Conservation (phyloP, 2,888 invertebrate genomes). For the Cylindroiulus punctatus region DNA sequence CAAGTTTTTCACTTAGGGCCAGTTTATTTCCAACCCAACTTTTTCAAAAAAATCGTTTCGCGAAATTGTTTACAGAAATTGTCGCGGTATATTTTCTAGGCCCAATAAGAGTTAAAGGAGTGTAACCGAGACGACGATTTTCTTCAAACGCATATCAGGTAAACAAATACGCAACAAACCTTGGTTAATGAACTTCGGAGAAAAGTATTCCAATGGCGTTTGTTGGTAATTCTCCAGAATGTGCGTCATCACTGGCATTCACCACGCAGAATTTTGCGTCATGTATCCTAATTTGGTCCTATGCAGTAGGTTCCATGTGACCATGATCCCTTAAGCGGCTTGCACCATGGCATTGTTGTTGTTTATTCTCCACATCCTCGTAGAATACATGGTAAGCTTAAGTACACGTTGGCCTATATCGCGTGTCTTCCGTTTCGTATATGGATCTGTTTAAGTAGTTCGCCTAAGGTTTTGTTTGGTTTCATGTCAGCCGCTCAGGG, state of each 20-base stretch:
- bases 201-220: neutral
- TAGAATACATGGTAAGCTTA: neutral
- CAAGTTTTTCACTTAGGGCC: no score
- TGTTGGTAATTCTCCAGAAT: neutral
- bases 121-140: neutral
- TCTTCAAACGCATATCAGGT: neutral
- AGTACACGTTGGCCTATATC: slow-evolving; percentile 34
- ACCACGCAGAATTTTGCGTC: neutral
- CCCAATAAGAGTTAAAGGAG: neutral
- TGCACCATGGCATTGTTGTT: neutral
- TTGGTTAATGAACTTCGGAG: neutral
- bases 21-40: no score
- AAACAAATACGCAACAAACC: neutral
- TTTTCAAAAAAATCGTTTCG: no score
- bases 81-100: no score
- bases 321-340: slow-evolving; percentile 16
- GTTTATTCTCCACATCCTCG: slow-evolving; percentile 19
- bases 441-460: slow-evolving; percentile 8
- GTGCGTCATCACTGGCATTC: neutral
- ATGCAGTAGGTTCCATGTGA: neutral
- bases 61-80: no score
- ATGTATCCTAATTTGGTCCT: neutral
- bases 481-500: neutral
- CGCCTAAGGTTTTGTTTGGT: slow-evolving; percentile 38
- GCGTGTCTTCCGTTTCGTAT: neutral